These are phyloP conservation scores for Phyllotreta cruciferae DNA, from an alignment of 2,888 invertebrate species.

Conservation along the genomic window DNA sequence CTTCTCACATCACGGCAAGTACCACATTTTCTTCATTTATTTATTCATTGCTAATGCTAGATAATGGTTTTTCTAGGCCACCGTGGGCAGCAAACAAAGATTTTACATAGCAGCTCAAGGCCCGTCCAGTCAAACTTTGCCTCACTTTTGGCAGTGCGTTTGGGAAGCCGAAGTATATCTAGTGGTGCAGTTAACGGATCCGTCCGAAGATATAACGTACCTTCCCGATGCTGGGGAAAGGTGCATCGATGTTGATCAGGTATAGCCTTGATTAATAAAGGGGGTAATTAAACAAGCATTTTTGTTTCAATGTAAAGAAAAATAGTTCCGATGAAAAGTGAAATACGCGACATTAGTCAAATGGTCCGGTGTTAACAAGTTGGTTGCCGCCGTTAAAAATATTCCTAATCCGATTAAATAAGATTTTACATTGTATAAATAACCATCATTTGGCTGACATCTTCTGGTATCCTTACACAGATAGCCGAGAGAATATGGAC, in stretches of 20 bases:
- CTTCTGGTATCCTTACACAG: no score
- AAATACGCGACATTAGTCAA: no score
- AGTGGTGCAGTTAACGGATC: constrained; percentile 77
- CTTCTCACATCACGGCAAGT: constrained; percentile 84
- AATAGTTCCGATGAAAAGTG: no score
- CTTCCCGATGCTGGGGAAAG: constrained; percentile 67
- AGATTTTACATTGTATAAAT: no score
- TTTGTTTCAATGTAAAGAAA: no score
- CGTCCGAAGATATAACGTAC: constrained; percentile 65
- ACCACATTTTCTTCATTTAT: constrained; percentile 1
- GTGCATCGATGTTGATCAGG: constrained; percentile 72
- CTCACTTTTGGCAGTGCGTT: constrained; percentile 84
- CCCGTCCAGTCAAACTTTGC: constrained; percentile 67
- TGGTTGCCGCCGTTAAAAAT: no score
- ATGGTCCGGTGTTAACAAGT: no score
- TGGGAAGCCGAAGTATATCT: constrained; percentile 89
- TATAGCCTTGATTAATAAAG: no score
- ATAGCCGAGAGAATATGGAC: no score
- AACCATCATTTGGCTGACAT: no score
- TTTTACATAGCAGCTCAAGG: constrained; percentile 86
- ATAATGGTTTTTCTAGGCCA: constrained; percentile 66
- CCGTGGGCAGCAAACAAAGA: constrained; percentile 80
- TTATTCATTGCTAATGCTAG: not conserved
- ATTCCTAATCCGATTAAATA: no score
- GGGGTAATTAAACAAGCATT: no score